These are phyloP conservation scores for Cephalopachus bancanus DNA, from an alignment of 2,797 vertebrate genomes.

Conservation along the genomic window DNA sequence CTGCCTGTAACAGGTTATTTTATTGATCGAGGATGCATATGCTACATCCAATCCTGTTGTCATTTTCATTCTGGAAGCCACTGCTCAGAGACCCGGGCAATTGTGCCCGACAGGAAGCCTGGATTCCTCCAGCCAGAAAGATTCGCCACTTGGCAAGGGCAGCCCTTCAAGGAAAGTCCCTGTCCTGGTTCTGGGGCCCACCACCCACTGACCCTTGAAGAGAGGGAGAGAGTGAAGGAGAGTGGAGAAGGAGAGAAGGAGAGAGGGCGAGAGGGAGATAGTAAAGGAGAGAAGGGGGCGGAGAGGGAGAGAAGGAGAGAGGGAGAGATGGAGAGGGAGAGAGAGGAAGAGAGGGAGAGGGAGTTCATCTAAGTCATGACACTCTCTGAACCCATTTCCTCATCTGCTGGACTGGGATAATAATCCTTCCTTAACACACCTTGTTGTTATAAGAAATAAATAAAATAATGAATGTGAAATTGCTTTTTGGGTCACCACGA, in stretches of 20 bases:
- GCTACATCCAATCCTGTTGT: background rate
- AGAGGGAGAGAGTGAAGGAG: too few species aligned
- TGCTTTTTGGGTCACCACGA: background rate
- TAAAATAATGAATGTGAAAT: background rate
- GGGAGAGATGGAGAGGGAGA: too few species aligned
- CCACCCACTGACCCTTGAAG: background rate
- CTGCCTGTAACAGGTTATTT: background rate
- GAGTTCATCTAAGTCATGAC: background rate
- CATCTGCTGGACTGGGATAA: background rate
- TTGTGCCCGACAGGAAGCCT: background rate
- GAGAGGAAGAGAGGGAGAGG: too few species aligned
- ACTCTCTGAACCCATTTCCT: background rate
- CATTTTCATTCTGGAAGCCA: background rate
- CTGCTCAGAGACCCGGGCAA: background rate
- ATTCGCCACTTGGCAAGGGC: background rate
- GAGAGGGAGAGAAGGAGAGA: too few species aligned
- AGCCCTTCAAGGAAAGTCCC: background rate
- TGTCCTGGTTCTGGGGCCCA: background rate
- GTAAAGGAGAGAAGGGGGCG: too few species aligned
- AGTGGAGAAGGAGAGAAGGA: too few species aligned
- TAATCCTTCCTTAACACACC: constrained; percentile 42
- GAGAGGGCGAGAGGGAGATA: too few species aligned
- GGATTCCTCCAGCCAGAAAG: background rate
- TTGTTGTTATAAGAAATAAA: background rate
- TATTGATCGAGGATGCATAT: background rate